Base-by-base conservation (phyloP, 2,888 invertebrate genomes). In the Polydrusus tereticollis region DNA sequence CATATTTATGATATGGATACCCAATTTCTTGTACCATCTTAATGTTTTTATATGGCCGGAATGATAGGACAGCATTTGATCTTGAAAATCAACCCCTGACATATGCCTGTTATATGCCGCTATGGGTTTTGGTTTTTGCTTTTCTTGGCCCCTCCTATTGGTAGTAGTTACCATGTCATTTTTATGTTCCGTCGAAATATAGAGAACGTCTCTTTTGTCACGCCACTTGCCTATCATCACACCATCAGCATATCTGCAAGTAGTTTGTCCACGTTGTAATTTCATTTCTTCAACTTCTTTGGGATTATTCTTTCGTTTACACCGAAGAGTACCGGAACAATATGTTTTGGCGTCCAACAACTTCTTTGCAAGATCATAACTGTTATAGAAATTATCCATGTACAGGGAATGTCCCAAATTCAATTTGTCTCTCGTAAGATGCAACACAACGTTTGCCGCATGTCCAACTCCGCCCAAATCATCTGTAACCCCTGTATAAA, bases 401-500 rank as follows among this genome's bases (percentile, higher is more conserved):
- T n/a, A n/a, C 23, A 63, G 23, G 12, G 21, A 50, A 26, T 63
- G 63, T 12, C 57, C 57, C 14, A 7, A 20, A 18, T 65, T 41
- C 1, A 66, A 26, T 5, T 66, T 14, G 10, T 59, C 18, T 59
- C 23, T 59, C 43, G 55, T 18, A 7, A 64, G 20, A 8, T 64
- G 50, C 36, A 64, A n/a, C 23, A 65, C 18, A 16, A 64, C 64
- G 10, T 52, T 47, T 50, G 7, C 50, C 12, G 52, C 64, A 23
- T 64, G 64, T 8, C 64, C 64, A n/a, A n/a, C 29, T 26, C 64
- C 64, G 4, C 26, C 29, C 12, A 23, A 5, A 8, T 55, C 52
- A 7, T 23, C 23, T 10, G 10, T n/a, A 23, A 7, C 50, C 36
- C n/a, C 81, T 52, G 78, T 78, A 72, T 82, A 82, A 18, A 80